Conservation (phyloP, 2,888 invertebrate species). For the Laothoe populi region DNA sequence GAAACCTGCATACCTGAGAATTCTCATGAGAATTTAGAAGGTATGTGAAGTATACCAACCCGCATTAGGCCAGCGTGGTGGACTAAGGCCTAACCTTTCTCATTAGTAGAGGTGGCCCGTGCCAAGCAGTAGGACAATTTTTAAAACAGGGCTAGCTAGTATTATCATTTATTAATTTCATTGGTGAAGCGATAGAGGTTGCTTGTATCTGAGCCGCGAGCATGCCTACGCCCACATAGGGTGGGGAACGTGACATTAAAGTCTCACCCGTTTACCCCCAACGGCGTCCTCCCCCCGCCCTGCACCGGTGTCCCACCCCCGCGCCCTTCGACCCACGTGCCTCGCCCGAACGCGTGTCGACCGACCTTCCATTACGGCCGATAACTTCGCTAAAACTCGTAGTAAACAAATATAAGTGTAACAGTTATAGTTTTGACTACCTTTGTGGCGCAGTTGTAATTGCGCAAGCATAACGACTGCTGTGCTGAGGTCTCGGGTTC, state of each 20-base stretch:
- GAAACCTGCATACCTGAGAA: no score
- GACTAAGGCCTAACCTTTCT: no score
- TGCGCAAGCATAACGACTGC: no score
- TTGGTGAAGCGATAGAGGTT: constrained; percentile 49
- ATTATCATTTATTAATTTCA: constrained; percentile 63
- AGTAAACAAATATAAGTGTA: constrained; percentile 9
- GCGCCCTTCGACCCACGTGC: constrained; percentile 49
- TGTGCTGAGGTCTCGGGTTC: no score
- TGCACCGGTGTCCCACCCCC: constrained; percentile 37
- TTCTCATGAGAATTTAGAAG: no score
- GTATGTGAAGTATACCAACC: no score
- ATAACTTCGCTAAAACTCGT: constrained; percentile 29
- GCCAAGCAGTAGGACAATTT: no score
- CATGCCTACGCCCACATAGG: constrained; percentile 52
- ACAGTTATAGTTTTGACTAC: not conserved
- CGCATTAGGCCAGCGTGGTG: no score
- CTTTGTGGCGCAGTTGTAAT: no score
- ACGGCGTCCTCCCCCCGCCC: constrained; percentile 31
- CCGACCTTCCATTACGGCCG: constrained; percentile 42
- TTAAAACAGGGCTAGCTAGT: no score
- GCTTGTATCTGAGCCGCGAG: constrained; percentile 45
- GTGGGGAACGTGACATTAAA: constrained; percentile 64
- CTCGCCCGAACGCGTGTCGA: constrained; percentile 47
- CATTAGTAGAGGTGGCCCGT: no score
- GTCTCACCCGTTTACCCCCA: constrained; percentile 40